These are phyloP conservation scores for Aethina tumida DNA, from an alignment of 1,140 invertebrate genomes.

Conservation along the genomic window DNA sequence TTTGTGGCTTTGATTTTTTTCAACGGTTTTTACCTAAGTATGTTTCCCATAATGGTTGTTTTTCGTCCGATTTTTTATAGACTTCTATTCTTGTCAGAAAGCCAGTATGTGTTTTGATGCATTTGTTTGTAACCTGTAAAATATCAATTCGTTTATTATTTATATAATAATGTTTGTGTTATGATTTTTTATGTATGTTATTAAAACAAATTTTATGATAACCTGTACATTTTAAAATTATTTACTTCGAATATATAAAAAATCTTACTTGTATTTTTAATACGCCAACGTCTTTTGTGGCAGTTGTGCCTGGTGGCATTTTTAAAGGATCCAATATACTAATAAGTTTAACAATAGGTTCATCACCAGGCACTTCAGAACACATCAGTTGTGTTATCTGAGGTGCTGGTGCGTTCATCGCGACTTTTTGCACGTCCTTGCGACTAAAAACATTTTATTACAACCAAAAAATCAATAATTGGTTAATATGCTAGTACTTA, in stretches of 20 bases:
- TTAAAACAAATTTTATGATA: too few relatives aligned
- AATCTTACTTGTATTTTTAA: constrained; percentile 30
- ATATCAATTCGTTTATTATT: too few relatives aligned
- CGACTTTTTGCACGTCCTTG: constrained; percentile 8
- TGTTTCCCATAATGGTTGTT: constrained; percentile 46
- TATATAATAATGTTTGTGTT: too few relatives aligned
- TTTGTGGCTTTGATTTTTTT: constrained; percentile 44
- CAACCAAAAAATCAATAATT: constrained; percentile 1
- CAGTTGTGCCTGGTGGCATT: constrained; percentile 23
- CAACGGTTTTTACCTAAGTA: constrained; percentile 43
- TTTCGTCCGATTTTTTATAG: constrained; percentile 38
- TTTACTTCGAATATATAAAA: too few relatives aligned
- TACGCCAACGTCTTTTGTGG: constrained; percentile 25
- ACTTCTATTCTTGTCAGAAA: constrained; percentile 41
- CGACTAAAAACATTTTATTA: neutral
- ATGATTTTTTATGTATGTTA: too few relatives aligned
- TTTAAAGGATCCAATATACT: constrained; percentile 30
- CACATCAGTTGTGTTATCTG: constrained; percentile 34
- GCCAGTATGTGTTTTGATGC: constrained; percentile 41
- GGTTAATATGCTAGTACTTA: too few relatives aligned
- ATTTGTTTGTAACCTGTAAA: constrained; percentile 44
- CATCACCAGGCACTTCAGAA: constrained; percentile 32
- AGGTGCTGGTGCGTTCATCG: constrained; percentile 23
- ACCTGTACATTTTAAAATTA: too few relatives aligned
- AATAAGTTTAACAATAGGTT: constrained; percentile 32